Conservation (phyloP, 2,113 vertebrate species). For the Pelmatolapia mariae region DNA sequence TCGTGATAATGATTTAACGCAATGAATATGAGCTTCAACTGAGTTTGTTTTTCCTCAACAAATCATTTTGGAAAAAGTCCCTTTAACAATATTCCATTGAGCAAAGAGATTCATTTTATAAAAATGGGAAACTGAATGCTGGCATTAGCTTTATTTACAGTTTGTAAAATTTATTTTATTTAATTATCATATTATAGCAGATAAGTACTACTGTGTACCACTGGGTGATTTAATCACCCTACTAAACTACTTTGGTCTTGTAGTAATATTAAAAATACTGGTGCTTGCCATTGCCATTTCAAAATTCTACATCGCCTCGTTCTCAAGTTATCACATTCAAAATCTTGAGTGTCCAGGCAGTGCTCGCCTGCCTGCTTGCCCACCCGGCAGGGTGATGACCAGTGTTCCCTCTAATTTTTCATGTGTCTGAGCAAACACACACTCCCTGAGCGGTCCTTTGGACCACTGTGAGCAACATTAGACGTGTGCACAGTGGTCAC, state of each 20-base stretch:
- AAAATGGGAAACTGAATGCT: background rate
- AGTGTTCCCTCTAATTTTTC: background rate
- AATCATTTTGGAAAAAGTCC: background rate
- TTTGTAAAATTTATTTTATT: background rate
- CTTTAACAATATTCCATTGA: background rate
- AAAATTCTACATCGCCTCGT: background rate
- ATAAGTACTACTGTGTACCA: background rate
- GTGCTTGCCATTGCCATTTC: background rate
- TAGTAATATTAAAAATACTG: background rate
- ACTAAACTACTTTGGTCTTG: background rate
- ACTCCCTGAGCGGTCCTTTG: background rate
- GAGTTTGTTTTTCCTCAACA: background rate
- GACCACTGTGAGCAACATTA: accelerated
- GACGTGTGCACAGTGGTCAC: background rate
- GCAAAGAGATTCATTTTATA: background rate
- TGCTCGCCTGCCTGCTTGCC: background rate
- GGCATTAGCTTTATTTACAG: background rate
- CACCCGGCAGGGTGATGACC: background rate
- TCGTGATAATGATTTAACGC: background rate
- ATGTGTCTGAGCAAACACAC: accelerated
- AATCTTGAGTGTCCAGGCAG: background rate
- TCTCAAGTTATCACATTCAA: background rate
- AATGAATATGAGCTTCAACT: background rate
- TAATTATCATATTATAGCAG: background rate
- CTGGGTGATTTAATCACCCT: background rate